phyloP scores from a whole-genome alignment of 2,888 invertebrate genomes.

The Lithophane semibrunnea region DNA sequence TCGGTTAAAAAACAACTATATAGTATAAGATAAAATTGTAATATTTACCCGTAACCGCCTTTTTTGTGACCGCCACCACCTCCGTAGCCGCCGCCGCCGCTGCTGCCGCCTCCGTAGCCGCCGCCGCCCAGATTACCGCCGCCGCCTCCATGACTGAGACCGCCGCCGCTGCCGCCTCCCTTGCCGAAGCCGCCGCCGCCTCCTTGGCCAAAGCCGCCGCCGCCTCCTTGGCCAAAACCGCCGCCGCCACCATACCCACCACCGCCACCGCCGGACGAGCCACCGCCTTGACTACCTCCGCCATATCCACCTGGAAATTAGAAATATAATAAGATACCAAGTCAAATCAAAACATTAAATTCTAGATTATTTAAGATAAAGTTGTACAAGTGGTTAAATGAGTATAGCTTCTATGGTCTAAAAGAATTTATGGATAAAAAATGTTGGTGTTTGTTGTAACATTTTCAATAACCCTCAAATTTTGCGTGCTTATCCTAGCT shows the following conservation, averaged over 20 bases:
- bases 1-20: too few species aligned
- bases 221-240: constrained; percentile 55
- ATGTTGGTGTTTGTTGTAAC: too few species aligned
- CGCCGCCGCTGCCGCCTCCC: too few species aligned
- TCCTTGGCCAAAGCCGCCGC: constrained; percentile 14
- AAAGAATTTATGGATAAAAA: too few species aligned
- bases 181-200: constrained; percentile 52
- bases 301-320: constrained; percentile 50
- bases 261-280: constrained; percentile 55
- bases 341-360: too few species aligned
- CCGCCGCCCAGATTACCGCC: constrained; percentile 49
- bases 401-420: too few species aligned
- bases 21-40: background rate
- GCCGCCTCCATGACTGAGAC: constrained; percentile 44
- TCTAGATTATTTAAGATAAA: too few species aligned
- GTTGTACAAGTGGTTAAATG: too few species aligned
- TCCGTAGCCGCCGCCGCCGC: background rate
- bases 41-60: constrained; percentile 31
- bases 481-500: too few species aligned
- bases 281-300: constrained; percentile 56
- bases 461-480: too few species aligned
- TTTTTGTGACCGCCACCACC: background rate
- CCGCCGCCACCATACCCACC: constrained; percentile 25
- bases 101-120: background rate
- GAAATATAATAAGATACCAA: background rate